phyloP scores from a whole-genome alignment of 2,888 invertebrate genomes.

The Euclidia mi region DNA sequence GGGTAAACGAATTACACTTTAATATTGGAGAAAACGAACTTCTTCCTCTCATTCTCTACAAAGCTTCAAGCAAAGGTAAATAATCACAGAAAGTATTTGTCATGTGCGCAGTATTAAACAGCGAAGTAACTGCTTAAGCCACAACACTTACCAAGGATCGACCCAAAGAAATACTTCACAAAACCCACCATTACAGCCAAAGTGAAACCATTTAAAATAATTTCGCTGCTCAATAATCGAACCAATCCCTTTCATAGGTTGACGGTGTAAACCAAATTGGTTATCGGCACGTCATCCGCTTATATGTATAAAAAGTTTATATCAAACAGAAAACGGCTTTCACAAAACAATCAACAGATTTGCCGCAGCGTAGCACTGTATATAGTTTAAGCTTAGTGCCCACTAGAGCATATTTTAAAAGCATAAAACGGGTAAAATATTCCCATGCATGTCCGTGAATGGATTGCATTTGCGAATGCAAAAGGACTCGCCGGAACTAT shows the following conservation, averaged over 20 bases:
- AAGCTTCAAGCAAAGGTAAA: no score
- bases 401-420: conserved; percentile 22
- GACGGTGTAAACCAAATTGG: conserved; percentile 31
- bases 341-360: conserved; percentile 66
- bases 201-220: no score
- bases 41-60: no score
- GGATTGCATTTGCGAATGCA: conserved; percentile 3
- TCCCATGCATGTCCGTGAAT: conserved; percentile 1
- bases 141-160: no score
- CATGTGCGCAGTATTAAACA: no score
- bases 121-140: no score
- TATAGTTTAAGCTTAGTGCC: conserved; percentile 18
- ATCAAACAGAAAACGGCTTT: conserved; percentile 51
- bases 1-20: no score
- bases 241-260: conserved; percentile 19
- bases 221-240: conserved; percentile 4
- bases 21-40: no score
- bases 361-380: conserved; percentile 30
- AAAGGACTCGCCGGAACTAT: conserved; percentile 16
- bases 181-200: no score
- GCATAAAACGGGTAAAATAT: conserved; percentile 2
- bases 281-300: conserved; percentile 28
- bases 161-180: no score
- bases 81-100: no score
- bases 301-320: conserved; percentile 42